These are phyloP conservation scores for Noctua comes DNA, from an alignment of 2,888 invertebrate species.

Conservation along the genomic window DNA sequence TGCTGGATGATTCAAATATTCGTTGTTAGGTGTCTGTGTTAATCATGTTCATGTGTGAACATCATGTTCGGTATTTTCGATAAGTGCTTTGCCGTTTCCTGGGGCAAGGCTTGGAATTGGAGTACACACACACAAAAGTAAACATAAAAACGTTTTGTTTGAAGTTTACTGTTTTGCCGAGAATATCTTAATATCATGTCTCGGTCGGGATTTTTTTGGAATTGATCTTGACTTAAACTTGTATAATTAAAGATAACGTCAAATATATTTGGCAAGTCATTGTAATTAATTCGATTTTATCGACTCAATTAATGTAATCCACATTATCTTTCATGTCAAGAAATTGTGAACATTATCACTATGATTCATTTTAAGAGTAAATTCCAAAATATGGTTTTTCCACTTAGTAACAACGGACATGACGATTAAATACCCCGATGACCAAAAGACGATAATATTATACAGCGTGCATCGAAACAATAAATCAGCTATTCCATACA, in stretches of 20 bases:
- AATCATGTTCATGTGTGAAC: neutral
- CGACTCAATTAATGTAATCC: constrained; percentile 20
- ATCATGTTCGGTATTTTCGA: neutral
- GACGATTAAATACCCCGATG: neutral
- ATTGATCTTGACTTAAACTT: neutral
- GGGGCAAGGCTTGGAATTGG: neutral
- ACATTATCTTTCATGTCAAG: constrained; percentile 3
- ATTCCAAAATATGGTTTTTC: neutral
- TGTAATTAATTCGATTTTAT: constrained; percentile 16
- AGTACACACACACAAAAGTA: neutral
- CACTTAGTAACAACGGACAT: neutral
- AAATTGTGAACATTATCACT: constrained; percentile 7
- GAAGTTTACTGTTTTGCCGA: neutral
- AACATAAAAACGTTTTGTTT: neutral
- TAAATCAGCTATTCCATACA: neutral
- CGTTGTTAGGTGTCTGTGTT: neutral
- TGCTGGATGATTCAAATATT: neutral
- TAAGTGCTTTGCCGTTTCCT: neutral
- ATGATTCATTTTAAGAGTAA: constrained; percentile 22
- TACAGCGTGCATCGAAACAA: neutral
- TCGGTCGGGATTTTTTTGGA: neutral
- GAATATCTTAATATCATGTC: neutral
- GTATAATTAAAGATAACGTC: neutral
- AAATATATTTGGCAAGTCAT: constrained; percentile 12
- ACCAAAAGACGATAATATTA: neutral